Conservation (phyloP, 2,888 invertebrate genomes). For the Uloborus plumipes region DNA sequence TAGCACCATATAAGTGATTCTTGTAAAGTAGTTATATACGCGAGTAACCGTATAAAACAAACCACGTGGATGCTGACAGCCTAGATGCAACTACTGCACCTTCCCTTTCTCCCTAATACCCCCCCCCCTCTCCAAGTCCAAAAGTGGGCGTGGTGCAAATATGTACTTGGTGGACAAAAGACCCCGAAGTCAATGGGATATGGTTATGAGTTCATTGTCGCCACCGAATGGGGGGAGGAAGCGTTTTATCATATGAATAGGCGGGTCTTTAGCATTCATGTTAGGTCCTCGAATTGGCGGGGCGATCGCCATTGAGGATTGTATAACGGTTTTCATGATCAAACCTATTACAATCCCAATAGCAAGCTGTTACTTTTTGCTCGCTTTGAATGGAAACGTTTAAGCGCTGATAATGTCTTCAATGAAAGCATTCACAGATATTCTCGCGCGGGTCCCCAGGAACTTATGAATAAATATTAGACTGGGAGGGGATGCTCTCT, state of each 20-base stretch:
- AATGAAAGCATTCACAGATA: too few species aligned
- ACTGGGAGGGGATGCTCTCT: too few species aligned
- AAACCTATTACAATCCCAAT: constrained; percentile 26
- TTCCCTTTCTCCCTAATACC: too few species aligned
- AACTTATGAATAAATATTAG: too few species aligned
- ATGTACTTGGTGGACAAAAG: constrained; percentile 36
- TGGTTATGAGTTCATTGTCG: constrained; percentile 48
- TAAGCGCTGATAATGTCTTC: too few species aligned
- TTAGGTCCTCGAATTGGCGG: constrained; percentile 15
- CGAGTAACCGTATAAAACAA: too few species aligned
- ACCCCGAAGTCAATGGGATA: constrained; percentile 58
- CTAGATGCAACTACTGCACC: too few species aligned
- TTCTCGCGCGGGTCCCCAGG: too few species aligned
- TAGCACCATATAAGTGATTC: too few species aligned
- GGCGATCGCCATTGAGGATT: constrained; percentile 8
- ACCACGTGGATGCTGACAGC: too few species aligned
- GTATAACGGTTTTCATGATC: constrained; percentile 23
- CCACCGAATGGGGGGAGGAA: neutral
- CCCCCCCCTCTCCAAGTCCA: neutral
- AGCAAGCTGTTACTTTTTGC: constrained; percentile 8
- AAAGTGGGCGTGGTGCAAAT: constrained; percentile 28
- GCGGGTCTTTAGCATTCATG: constrained; percentile 1
- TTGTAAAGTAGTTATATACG: too few species aligned
- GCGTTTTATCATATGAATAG: constrained; percentile 51
- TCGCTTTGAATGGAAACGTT: too few species aligned